Base-by-base conservation (phyloP, 1,140 invertebrate species). In the Artemia franciscana region DNA sequence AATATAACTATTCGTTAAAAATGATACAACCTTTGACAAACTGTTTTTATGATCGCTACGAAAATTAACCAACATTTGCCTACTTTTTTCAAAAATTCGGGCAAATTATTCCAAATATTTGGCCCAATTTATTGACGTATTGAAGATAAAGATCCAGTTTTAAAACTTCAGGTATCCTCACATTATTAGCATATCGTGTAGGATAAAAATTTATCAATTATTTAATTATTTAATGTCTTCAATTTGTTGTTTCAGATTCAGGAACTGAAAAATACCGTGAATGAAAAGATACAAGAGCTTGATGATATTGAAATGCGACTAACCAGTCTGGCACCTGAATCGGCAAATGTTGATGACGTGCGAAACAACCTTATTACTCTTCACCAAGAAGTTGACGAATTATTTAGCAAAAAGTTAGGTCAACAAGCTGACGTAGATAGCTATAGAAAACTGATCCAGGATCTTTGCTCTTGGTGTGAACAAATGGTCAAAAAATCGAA, bases 401-500 rank as follows among this genome's bases (percentile, higher is more conserved):
- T 85, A 3, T 83, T 91, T 26, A 79, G 80, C 61, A 81, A 82
- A 63, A 86, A 88, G 72, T 82, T 84, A 68, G 74, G 76, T 5
- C 80, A 84, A 23, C 85, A 88, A 69, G 80, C 80, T 61, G 73
- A 84, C 12, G 86, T 91, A 39, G 84, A 87, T 64, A 80, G 82
- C 60, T 91, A 87, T 70, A 77, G 85, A 58, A 65, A 80, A 63
- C 81, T 82, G 63, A 78, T 87, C 60, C 80, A 84, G 67, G 80
- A 82, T 60, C 64, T 85, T 9, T 84, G 88, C 65, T 78, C 77
- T 27, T 90, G 84, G 84, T 83, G 90, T 65, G 88, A 91, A 67
- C 76, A 77, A 3, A 69, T 91, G 0, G 78, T 83, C 1, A 88
- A 86, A 67, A 80, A 82, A 67, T 79, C 89, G 67, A 86, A 90